Evolutionary conservation across 1,140 invertebrate genomes (phyloP).

Genomic region (Drosophila ananassae): DNA sequence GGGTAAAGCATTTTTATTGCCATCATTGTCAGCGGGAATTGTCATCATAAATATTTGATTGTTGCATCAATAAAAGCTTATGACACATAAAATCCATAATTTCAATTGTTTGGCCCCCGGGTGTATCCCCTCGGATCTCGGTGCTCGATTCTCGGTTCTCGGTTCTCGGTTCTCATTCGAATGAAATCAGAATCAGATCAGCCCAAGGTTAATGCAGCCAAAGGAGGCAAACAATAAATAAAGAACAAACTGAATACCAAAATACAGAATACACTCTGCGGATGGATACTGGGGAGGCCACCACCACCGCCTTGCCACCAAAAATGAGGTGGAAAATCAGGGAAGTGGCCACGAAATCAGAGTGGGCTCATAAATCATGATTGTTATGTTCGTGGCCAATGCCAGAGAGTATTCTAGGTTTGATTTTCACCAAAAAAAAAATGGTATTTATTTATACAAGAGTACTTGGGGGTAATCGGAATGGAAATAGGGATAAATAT

Average conservation of each 20-base stretch:
- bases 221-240: slow-evolving; percentile 50
- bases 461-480: no score
- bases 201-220: slow-evolving; percentile 54
- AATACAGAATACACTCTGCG: background rate
- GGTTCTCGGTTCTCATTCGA: background rate
- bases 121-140: slow-evolving; percentile 1
- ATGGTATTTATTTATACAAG: no score
- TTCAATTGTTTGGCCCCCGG: slow-evolving; percentile 72
- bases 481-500: no score
- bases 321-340: background rate
- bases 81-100: slow-evolving; percentile 83
- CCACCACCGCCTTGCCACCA: background rate
- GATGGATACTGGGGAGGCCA: background rate
- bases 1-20: slow-evolving; percentile 73
- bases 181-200: slow-evolving; percentile 28
- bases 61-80: slow-evolving; percentile 83
- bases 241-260: slow-evolving; percentile 24
- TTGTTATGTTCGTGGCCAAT: slow-evolving; percentile 1
- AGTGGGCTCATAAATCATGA: slow-evolving; percentile 33
- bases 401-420: background rate
- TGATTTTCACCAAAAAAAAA: slow-evolving; percentile 26
- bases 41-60: slow-evolving; percentile 83
- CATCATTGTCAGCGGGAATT: slow-evolving; percentile 79
- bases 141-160: background rate
- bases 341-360: slow-evolving; percentile 6